Evolutionary conservation across 2,888 invertebrate species (phyloP).

Genomic region (Saturnia pavonia): DNA sequence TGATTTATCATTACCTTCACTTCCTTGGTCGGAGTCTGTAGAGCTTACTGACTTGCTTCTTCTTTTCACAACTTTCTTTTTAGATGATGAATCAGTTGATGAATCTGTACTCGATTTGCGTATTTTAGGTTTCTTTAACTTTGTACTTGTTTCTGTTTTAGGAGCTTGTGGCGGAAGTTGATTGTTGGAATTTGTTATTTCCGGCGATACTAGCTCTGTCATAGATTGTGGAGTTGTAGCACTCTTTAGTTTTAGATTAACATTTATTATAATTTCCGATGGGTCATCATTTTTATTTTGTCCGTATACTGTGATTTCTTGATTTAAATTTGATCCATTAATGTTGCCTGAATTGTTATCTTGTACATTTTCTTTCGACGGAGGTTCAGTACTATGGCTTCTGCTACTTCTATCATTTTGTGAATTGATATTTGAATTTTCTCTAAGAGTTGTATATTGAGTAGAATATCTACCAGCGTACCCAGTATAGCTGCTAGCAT

Average conservation of each 20-base stretch:
- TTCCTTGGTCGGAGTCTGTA: conserved; percentile 66
- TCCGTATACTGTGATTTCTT: conserved; percentile 58
- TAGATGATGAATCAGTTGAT: conserved; percentile 59
- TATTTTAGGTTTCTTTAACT: conserved; percentile 65
- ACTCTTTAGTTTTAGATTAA: conserved; percentile 71
- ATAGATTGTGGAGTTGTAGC: conserved; percentile 58
- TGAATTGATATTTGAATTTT: conserved; percentile 49
- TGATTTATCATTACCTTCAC: conserved; percentile 53
- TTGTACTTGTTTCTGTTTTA: conserved; percentile 61
- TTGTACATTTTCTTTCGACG: conserved; percentile 50
- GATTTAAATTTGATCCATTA: conserved; percentile 43
- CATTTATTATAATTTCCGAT: conserved; percentile 71
- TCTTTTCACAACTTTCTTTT: conserved; percentile 69
- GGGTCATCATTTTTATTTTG: conserved; percentile 68
- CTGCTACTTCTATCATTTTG: conserved; percentile 63
- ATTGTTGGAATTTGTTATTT: conserved; percentile 69
- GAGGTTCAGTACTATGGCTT: conserved; percentile 66
- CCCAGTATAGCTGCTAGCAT: conserved; percentile 63
- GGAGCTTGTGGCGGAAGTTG: conserved; percentile 78
- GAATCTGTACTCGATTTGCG: conserved; percentile 70
- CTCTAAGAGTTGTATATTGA: conserved; percentile 66
- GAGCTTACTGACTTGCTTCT: conserved; percentile 74
- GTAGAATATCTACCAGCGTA: conserved; percentile 77
- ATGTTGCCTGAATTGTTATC: conserved; percentile 41
- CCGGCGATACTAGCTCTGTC: conserved; percentile 64